Conservation (phyloP, 2,888 invertebrate species). For the Spatulosminthurus flaviceps region DNA sequence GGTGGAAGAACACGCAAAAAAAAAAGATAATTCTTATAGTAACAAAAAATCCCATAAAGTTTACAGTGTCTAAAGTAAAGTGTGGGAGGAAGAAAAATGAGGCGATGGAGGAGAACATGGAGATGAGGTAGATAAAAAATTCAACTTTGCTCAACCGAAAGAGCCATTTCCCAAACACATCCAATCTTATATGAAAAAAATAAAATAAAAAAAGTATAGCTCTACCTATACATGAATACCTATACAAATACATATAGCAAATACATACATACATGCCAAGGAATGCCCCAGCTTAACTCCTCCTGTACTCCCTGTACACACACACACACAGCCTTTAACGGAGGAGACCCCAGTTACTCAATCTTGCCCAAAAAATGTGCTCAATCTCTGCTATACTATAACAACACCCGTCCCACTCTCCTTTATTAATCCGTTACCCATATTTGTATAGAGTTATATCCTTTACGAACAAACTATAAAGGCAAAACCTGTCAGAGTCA, state of each 20-base stretch:
- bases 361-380: background rate
- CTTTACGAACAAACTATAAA: too few species aligned
- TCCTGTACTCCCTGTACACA: background rate
- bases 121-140: constrained; percentile 28
- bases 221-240: too few species aligned
- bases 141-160: constrained; percentile 4
- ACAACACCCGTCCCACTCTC: constrained; percentile 22
- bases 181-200: too few species aligned
- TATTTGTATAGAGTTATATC: background rate
- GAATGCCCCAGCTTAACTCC: too few species aligned
- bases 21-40: background rate
- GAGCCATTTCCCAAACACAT: too few species aligned
- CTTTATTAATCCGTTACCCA: constrained; percentile 22
- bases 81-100: constrained; percentile 34
- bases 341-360: background rate
- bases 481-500: constrained; percentile 30
- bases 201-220: too few species aligned
- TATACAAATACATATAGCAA: too few species aligned
- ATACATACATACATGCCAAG: too few species aligned
- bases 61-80: background rate
- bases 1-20: too few species aligned
- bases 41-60: background rate
- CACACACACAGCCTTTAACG: background rate
- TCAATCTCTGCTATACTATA: background rate
- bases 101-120: constrained; percentile 43